These are phyloP conservation scores for Cabera pusaria DNA, from an alignment of 2,888 invertebrate genomes.

Conservation along the genomic window DNA sequence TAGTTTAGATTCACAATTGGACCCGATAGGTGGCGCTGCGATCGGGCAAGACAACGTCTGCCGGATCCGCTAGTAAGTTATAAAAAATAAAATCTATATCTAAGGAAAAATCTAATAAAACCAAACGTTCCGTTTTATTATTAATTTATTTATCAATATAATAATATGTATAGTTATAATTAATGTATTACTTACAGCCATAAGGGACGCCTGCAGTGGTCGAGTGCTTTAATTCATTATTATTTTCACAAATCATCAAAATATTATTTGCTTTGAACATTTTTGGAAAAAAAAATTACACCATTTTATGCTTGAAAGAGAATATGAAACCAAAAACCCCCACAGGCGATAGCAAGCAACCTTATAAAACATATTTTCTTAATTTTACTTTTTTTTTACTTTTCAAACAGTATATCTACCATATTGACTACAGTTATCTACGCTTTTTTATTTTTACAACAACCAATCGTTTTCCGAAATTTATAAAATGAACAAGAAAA, in stretches of 20 bases:
- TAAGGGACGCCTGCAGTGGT: slow-evolving; percentile 47
- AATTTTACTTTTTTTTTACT: slow-evolving; percentile 43
- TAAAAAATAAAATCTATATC: no score
- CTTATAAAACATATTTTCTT: slow-evolving; percentile 60
- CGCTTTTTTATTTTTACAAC: slow-evolving; percentile 65
- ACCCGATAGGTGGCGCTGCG: no score
- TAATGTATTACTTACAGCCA: slow-evolving; percentile 82
- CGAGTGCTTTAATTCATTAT: slow-evolving; percentile 25
- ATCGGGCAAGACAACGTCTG: no score
- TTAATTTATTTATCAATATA: slow-evolving; percentile 84
- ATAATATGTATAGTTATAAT: slow-evolving; percentile 68
- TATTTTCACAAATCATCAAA: slow-evolving; percentile 33
- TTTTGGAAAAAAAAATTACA: slow-evolving; percentile 48
- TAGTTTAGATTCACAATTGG: no score
- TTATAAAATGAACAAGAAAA: slow-evolving; percentile 33
- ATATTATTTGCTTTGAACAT: slow-evolving; percentile 33
- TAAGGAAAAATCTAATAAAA: slow-evolving; percentile 34
- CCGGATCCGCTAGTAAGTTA: no score
- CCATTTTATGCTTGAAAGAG: slow-evolving; percentile 29
- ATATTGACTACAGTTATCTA: slow-evolving; percentile 44
- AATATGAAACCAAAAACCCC: slow-evolving; percentile 21
- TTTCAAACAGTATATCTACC: slow-evolving; percentile 43
- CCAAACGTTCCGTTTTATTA: slow-evolving; percentile 65
- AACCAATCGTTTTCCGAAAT: slow-evolving; percentile 55
- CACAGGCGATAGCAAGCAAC: slow-evolving; percentile 54